Evolutionary conservation across 2,888 invertebrate genomes (phyloP), one percentile per base, ranked within the genome.

Genomic region (Drosophila borborema): DNA sequence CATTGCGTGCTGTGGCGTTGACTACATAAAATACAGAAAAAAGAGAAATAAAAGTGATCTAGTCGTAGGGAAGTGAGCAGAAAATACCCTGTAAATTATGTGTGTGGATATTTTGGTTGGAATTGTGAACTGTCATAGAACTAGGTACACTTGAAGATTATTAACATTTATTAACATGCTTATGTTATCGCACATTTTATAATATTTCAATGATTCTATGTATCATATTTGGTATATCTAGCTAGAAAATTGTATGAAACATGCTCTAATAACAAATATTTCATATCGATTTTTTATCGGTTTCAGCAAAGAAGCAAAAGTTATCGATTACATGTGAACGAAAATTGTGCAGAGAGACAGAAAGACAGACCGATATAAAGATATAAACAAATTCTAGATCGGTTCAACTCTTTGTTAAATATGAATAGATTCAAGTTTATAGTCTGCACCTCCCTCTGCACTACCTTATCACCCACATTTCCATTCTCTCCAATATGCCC

Each of bases 1-100:
- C 85, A 85, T 85, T 86, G 84, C 86, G 84, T 80, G 86, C 83
- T 71, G 69, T 64, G 68, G 59, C 75, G 69, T 77, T 78, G 69
- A 77, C 65, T 70, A 69, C 61, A 77, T 56, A 78, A 77, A 65
- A 65, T 51, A 51, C 3, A 20, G 14, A 34, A 18, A 40, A 40
- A 48, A 54, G 38, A 16, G n/a, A 23, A 23, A 4, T n/a, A 31
- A 31, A 31, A 51, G 49, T 12, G 34, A 18, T 12, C 12, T n/a
- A 34, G 5, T n/a, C 2, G 9, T 10, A 4, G 8, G 9, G 3
- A 18, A 51, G 8, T 14, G 34, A 34, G 38, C 20, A 2, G 10
- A 23, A 38, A 9, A 38, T 54, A 4, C 38, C 18, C 38, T 54
- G 20, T 20, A 18, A 51, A 0, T 10, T n/a, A 14, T 16, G 3